A percentile compares a stretch with the other conserved stretches of the same genome.
These are phyloP conservation scores for Cheilosia vernalis DNA, from an alignment of 2,888 invertebrate species.

Conservation along the genomic window DNA sequence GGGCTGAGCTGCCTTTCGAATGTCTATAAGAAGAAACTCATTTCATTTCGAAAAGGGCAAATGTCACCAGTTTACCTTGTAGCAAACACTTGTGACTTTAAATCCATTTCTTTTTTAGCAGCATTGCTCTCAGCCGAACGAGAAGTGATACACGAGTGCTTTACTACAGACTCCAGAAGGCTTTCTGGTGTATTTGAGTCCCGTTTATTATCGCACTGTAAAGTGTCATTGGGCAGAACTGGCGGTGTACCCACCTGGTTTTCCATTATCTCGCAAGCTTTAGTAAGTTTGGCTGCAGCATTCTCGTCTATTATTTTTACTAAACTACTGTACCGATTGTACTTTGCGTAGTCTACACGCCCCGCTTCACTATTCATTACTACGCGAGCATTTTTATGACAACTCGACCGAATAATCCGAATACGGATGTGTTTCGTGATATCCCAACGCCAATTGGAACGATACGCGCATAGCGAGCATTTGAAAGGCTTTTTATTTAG, in stretches of 20 bases:
- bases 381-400: conserved; percentile 91
- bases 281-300: conserved; percentile 83
- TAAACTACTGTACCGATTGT: conserved; percentile 93
- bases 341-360: conserved; percentile 95
- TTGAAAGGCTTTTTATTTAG: conserved; percentile 96
- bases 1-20: too few species aligned
- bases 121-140: too few species aligned
- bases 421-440: conserved; percentile 97
- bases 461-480: conserved; percentile 96
- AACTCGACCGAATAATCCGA: conserved; percentile 92
- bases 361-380: conserved; percentile 96
- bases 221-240: conserved; percentile 73
- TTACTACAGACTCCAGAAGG: too few species aligned
- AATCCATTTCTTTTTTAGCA: too few species aligned
- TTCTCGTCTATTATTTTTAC: conserved; percentile 86
- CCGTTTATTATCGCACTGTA: too few species aligned
- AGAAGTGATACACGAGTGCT: too few species aligned
- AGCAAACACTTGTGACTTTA: too few species aligned
- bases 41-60: too few species aligned
- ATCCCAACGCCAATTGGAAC: conserved; percentile 98
- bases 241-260: conserved; percentile 83
- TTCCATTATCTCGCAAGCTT: conserved; percentile 83
- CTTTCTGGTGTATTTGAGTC: too few species aligned
- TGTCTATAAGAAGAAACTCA: too few species aligned
- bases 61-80: too few species aligned